Conservation (phyloP, 2,113 vertebrate species). For the Notarius lentiginosus region DNA sequence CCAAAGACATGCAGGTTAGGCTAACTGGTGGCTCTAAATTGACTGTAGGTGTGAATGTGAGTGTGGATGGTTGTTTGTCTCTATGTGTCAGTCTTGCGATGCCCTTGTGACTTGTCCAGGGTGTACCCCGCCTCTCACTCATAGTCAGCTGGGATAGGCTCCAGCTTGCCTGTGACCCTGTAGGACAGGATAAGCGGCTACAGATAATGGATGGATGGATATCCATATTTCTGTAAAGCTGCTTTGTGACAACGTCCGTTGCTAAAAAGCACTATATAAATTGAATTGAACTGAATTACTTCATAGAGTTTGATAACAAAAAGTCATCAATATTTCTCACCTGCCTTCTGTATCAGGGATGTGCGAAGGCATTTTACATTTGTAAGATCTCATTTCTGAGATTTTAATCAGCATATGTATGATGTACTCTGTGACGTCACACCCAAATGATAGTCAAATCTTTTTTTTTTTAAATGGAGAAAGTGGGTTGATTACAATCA, state of each 20-base stretch:
- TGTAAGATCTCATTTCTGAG: background rate
- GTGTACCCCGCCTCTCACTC: too few species aligned
- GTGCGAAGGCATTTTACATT: background rate
- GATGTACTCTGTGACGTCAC: background rate
- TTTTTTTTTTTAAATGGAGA: background rate
- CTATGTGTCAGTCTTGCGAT: too few species aligned
- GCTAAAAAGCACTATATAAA: background rate
- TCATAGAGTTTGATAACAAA: background rate
- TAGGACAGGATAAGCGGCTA: too few species aligned
- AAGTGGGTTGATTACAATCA: background rate
- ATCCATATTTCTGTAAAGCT: too few species aligned
- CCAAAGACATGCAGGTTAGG: too few species aligned
- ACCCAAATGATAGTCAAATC: background rate
- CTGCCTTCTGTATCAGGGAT: background rate
- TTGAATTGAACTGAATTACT: background rate
- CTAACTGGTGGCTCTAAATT: too few species aligned
- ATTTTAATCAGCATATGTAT: background rate
- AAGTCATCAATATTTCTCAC: background rate
- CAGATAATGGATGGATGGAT: too few species aligned
- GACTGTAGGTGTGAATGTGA: too few species aligned
- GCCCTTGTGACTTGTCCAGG: too few species aligned
- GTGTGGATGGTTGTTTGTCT: too few species aligned
- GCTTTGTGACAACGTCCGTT: background rate
- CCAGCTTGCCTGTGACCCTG: too few species aligned
- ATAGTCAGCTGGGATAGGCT: too few species aligned